Evolutionary conservation across 2,113 vertebrate genomes (phyloP).

Genomic region (Heliornis fulica): DNA sequence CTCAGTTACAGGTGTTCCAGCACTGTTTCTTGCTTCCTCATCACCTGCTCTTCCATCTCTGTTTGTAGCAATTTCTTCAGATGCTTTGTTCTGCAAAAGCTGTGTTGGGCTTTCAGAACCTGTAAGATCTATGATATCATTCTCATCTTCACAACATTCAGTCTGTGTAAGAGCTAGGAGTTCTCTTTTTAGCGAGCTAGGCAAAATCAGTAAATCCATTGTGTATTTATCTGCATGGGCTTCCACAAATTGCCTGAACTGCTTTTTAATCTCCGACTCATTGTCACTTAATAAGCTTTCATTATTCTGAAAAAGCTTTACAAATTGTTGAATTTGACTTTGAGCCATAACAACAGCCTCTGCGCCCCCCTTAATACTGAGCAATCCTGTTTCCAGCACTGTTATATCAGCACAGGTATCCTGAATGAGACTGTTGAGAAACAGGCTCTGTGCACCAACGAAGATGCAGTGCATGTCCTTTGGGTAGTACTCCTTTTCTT

Average conservation of each 20-base stretch:
- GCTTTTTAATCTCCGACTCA: conserved; percentile 86
- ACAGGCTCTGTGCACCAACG: conserved; percentile 85
- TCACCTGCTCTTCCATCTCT: neutral
- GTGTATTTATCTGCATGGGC: conserved; percentile 89
- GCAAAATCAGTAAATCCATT: conserved; percentile 93
- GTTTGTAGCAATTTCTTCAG: neutral
- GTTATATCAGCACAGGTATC: conserved; percentile 91
- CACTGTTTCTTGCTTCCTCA: conserved; percentile 83
- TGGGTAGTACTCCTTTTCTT: conserved; percentile 87
- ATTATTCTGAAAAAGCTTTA: conserved; percentile 89
- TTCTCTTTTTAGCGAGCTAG: conserved; percentile 91
- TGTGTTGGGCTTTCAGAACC: neutral
- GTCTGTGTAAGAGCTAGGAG: conserved; percentile 82
- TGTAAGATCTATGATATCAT: conserved; percentile 4
- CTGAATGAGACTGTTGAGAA: conserved; percentile 87
- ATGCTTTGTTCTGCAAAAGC: neutral
- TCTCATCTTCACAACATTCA: neutral
- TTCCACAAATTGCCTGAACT: conserved; percentile 91
- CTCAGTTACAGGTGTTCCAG: conserved; percentile 90
- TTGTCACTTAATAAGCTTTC: conserved; percentile 78
- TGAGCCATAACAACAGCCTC: conserved; percentile 96
- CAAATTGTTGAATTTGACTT: conserved; percentile 92
- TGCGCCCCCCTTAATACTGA: conserved; percentile 82
- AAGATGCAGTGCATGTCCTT: conserved; percentile 98
- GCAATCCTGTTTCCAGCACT: conserved; percentile 83